Evolutionary conservation across 2,113 vertebrate species (phyloP).

Genomic region (Charadrius vociferus): DNA sequence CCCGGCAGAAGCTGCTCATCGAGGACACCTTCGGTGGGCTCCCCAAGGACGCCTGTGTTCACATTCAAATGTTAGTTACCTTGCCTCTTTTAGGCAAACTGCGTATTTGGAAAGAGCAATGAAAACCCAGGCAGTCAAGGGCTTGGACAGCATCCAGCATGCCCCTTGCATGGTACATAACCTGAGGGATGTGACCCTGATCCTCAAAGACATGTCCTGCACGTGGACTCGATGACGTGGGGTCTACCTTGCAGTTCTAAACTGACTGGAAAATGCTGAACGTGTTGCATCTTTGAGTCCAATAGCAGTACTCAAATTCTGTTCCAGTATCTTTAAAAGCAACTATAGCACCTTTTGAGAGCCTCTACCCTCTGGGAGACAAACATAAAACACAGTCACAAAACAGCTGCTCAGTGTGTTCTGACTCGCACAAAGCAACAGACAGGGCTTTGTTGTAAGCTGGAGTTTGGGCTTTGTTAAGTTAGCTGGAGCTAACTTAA

Average conservation of each 20-base stretch:
- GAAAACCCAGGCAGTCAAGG: not conserved
- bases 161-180: rapidly evolving
- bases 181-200: rapidly evolving
- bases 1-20: not conserved
- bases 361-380: not conserved
- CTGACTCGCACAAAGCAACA: not conserved
- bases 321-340: not conserved
- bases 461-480: too few relatives aligned
- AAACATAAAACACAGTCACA: not conserved
- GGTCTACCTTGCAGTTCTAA: not conserved
- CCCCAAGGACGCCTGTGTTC: rapidly evolving
- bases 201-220: not conserved
- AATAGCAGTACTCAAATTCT: not conserved
- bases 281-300: not conserved
- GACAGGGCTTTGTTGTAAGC: not conserved
- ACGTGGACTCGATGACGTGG: rapidly evolving
- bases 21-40: not conserved
- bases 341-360: not conserved
- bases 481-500: not conserved
- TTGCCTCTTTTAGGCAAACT: not conserved
- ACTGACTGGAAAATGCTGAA: not conserved
- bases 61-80: not conserved
- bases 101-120: not conserved
- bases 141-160: rapidly evolving
- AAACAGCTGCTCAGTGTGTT: not conserved